A percentile compares a stretch with the other conserved stretches of the same genome.
These are phyloP conservation scores for Nemoura dubitans DNA, from an alignment of 2,888 invertebrate genomes.

Conservation along the genomic window DNA sequence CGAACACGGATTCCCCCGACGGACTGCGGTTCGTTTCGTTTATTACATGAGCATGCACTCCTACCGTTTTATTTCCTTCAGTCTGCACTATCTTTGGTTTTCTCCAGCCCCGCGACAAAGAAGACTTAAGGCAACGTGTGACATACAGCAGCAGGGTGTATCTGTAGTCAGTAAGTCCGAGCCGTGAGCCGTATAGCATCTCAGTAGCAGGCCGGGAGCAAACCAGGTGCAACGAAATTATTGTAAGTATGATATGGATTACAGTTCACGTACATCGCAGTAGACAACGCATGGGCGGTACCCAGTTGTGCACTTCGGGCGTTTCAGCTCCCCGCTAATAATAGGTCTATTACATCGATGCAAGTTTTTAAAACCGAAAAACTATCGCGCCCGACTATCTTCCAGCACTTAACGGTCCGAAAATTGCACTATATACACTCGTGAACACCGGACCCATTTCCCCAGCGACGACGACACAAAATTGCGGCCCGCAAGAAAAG, in stretches of 20 bases:
- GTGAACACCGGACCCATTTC: not conserved
- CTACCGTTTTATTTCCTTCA: not conserved
- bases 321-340: not conserved
- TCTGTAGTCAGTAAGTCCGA: no score
- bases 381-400: not conserved
- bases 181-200: no score
- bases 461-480: not conserved
- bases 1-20: not conserved
- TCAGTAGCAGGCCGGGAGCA: no score
- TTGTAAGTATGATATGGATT: no score
- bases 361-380: not conserved
- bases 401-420: no score
- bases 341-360: not conserved
- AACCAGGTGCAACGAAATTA: no score
- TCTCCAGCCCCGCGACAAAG: no score
- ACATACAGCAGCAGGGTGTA: not conserved
- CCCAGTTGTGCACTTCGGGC: not conserved
- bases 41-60: not conserved
- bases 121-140: not conserved
- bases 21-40: not conserved
- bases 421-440: no score
- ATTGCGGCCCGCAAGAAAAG: not conserved
- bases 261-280: no score
- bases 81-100: no score
- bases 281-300: not conserved